These are phyloP conservation scores for Neodiprion virginianus DNA, from an alignment of 1,140 invertebrate species.

Conservation along the genomic window DNA sequence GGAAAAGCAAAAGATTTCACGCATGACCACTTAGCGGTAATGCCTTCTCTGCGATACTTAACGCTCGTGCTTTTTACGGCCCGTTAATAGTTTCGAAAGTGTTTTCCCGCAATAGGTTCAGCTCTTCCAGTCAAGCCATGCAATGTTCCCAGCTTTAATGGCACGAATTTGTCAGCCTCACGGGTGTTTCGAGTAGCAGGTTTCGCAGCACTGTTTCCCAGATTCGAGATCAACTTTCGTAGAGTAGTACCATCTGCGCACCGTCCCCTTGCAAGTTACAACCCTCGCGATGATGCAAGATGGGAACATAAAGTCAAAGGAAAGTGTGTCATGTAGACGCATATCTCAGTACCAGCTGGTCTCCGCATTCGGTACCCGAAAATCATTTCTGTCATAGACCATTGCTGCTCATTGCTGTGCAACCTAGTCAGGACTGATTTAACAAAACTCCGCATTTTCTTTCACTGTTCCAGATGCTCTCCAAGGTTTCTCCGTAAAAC, in stretches of 20 bases:
- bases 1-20: not conserved
- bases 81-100: not conserved
- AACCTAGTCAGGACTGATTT: no score
- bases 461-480: slow-evolving; percentile 62
- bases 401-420: no score
- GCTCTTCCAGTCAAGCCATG: not conserved
- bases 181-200: not conserved
- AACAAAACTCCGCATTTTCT: no score
- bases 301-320: no score
- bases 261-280: no score
- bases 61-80: not conserved
- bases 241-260: no score
- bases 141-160: not conserved
- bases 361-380: no score
- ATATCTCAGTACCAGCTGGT: no score
- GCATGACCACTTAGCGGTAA: not conserved
- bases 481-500: slow-evolving; percentile 67
- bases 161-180: not conserved
- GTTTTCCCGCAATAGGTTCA: not conserved
- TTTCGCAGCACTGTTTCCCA: not conserved
- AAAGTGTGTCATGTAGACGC: no score
- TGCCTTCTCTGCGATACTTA: not conserved
- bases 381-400: no score
- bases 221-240: no score
- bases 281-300: no score